Evolutionary conservation across 2,888 invertebrate genomes (phyloP), one percentile per base, ranked within the genome.

Genomic region (Clivina fossor): DNA sequence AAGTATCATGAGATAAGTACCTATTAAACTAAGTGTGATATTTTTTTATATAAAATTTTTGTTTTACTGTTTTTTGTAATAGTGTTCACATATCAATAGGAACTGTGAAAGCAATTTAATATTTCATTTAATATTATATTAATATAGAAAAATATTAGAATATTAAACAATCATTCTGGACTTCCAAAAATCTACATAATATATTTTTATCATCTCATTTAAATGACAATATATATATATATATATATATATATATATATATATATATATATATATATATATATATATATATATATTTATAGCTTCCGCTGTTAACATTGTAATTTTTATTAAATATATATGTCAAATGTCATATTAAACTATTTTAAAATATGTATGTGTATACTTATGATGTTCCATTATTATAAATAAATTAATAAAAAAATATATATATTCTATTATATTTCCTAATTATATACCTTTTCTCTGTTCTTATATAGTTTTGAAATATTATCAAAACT

Each of bases 71-170:
- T n/a, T n/a, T n/a, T n/a, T n/a, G n/a, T n/a, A n/a, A 35, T 35
- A 35, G 35, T 35, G 15, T 35, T 35, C 35, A 35, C 35, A 35
- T 35, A 35, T 35, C 35, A 8, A 35, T 35, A 13, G n/a, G 9
- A 30, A 11, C 30, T 30, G 30, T 30, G 30, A 30, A 4, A n/a
- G n/a, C n/a, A n/a, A n/a, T n/a, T 11, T 30, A 30, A 30, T 4
- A 13, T 30, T 13, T 30, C n/a, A n/a, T 9, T 30, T 9, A 30
- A 30, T 11, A 13, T 26, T 26, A 7, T 26, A 26, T 8, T 7
- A 26, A 26, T 26, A 9, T n/a, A n/a, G n/a, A n/a, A 4, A 30
- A 30, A 4, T 9, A 9, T 30, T 30, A n/a, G n/a, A n/a, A n/a
- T n/a, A n/a, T n/a, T n/a, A n/a, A n/a, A n/a, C n/a, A n/a, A n/a